Percentiles rank a stretch among this genome's conserved stretches.
These are phyloP conservation scores for Penaeus indicus DNA, from an alignment of 1,140 invertebrate species.

Conservation along the genomic window DNA sequence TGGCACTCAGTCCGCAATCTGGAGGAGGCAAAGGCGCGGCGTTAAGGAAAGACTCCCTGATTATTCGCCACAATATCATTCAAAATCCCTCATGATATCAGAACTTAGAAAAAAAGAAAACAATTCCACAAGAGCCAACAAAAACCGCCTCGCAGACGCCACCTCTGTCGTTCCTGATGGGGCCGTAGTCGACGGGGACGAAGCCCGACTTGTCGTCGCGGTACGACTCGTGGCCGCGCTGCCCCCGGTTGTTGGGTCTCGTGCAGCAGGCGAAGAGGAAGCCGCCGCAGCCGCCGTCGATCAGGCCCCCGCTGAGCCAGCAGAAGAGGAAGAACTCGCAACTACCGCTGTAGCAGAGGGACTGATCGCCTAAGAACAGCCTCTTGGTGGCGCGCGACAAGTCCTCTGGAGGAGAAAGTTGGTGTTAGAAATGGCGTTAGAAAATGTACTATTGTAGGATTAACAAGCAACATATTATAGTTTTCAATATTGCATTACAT, in stretches of 20 bases:
- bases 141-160: constrained; percentile 63
- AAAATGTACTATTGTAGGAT: too few species aligned
- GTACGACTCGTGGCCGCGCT: constrained; percentile 74
- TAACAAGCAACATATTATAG: too few species aligned
- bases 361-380: constrained; percentile 70
- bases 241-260: constrained; percentile 69
- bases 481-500: background rate
- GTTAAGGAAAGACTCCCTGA: background rate
- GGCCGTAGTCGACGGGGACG: constrained; percentile 74
- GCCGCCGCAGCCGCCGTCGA: constrained; percentile 86
- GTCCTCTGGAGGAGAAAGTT: constrained; percentile 13
- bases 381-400: constrained; percentile 58
- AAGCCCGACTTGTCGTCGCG: constrained; percentile 67
- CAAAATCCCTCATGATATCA: too few species aligned
- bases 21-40: constrained; percentile 64
- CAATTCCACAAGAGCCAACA: too few species aligned
- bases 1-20: constrained; percentile 88
- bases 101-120: too few species aligned
- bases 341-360: constrained; percentile 78
- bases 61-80: too few species aligned
- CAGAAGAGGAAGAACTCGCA: constrained; percentile 94
- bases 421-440: too few species aligned
- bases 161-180: constrained; percentile 82
- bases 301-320: constrained; percentile 89
- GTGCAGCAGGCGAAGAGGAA: constrained; percentile 91